Evolutionary conservation across 2,888 invertebrate genomes (phyloP).

Genomic region (Dusona sp.): DNA sequence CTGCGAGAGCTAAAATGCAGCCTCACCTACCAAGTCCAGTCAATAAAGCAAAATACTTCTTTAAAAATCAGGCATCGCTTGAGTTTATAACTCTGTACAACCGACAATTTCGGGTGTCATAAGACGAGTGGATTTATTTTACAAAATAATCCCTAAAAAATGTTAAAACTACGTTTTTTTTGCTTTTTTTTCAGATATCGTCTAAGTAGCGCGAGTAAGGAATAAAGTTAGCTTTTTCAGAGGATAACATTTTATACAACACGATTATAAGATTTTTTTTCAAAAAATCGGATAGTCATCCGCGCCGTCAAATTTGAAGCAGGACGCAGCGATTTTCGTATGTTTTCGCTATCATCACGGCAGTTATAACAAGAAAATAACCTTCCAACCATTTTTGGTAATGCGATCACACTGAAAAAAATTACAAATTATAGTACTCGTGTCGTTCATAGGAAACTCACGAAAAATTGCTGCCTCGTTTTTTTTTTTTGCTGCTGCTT

Average conservation of each 20-base stretch:
- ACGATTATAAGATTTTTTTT: background rate
- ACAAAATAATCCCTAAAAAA: no score
- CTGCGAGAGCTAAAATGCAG: conserved; percentile 2
- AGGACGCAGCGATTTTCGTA: background rate
- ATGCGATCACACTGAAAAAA: no score
- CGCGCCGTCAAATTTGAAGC: no score
- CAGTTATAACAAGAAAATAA: no score
- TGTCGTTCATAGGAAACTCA: no score
- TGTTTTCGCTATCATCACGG: background rate
- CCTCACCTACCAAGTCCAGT: background rate
- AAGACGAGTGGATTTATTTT: no score
- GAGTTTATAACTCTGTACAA: background rate
- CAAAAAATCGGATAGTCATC: no score
- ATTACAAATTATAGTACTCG: no score
- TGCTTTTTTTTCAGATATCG: background rate
- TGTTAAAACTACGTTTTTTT: background rate
- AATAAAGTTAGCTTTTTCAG: background rate
- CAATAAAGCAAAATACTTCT: background rate
- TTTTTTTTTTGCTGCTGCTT: no score
- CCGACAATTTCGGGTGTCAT: background rate
- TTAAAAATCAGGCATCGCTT: background rate
- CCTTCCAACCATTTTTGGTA: no score
- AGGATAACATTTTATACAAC: background rate
- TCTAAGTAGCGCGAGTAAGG: background rate
- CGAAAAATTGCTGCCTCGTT: no score